Conservation (phyloP, 2,888 invertebrate genomes). For the Trachelus stipa region DNA sequence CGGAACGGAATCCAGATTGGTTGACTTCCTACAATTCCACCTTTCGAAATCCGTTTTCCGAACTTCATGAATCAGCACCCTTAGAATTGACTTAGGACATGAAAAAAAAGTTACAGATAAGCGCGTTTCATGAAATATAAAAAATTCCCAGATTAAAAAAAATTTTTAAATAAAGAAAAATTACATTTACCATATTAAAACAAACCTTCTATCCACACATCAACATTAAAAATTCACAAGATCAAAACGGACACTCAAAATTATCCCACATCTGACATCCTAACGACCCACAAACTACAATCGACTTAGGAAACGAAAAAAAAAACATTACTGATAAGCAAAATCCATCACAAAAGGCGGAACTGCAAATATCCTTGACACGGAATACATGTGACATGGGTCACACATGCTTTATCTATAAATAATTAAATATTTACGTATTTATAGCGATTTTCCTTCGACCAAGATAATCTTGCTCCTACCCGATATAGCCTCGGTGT, state of each 20-base stretch:
- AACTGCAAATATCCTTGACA: constrained; percentile 16
- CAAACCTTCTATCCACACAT: no score
- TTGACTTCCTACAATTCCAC: no score
- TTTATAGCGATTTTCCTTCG: not conserved
- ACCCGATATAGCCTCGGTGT: not conserved
- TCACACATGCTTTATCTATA: not conserved
- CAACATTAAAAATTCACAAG: no score
- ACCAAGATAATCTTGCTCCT: not conserved
- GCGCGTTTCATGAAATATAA: not conserved
- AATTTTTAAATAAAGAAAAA: no score
- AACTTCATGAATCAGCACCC: no score
- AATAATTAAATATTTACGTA: constrained; percentile 4
- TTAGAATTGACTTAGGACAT: not conserved
- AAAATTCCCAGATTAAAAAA: not conserved
- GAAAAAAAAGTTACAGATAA: not conserved
- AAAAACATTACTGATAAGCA: not conserved
- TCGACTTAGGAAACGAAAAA: not conserved
- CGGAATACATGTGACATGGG: constrained; percentile 8
- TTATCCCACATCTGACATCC: no score
- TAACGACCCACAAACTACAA: not conserved
- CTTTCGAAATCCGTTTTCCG: no score
- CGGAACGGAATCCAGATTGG: no score
- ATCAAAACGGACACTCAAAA: no score
- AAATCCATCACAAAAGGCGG: constrained; percentile 1
- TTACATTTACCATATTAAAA: no score